Evolutionary conservation across 2,888 invertebrate genomes (phyloP).

Genomic region (Drymonia ruficornis): DNA sequence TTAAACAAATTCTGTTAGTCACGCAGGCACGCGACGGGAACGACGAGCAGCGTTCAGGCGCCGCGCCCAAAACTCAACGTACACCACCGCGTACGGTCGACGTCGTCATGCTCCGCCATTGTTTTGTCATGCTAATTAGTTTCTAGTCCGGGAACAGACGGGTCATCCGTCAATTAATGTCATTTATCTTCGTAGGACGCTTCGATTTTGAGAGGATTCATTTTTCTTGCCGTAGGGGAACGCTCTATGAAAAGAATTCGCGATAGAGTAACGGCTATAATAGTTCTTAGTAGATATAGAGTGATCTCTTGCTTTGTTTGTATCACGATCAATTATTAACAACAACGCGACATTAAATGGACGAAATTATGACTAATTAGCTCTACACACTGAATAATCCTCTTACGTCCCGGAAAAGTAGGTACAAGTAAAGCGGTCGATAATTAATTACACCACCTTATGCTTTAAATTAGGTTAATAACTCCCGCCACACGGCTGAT

Average conservation of each 20-base stretch:
- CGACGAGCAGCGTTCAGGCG: constrained; percentile 14
- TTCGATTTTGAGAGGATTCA: neutral
- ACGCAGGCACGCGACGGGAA: constrained; percentile 44
- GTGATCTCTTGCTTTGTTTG: no score
- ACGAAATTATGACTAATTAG: no score
- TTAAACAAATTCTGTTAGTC: constrained; percentile 51
- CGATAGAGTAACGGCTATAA: no score
- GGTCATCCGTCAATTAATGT: constrained; percentile 25
- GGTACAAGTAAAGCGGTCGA: neutral
- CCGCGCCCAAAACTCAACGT: constrained; percentile 7
- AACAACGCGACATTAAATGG: no score
- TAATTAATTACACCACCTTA: neutral
- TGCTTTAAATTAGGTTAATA: constrained; percentile 2
- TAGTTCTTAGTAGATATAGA: no score
- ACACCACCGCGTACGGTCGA: constrained; percentile 1
- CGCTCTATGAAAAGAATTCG: no score
- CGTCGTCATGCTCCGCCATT: constrained; percentile 13
- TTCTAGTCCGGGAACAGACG: constrained; percentile 15
- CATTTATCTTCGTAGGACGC: constrained; percentile 12
- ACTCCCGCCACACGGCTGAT: neutral
- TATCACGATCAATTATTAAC: no score
- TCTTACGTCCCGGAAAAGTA: no score
- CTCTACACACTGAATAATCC: no score
- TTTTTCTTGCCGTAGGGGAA: no score
- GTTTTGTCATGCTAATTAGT: constrained; percentile 20